Base-by-base conservation (phyloP, 2,888 invertebrate species). In the Imbricaverruca yamaguchii region DNA sequence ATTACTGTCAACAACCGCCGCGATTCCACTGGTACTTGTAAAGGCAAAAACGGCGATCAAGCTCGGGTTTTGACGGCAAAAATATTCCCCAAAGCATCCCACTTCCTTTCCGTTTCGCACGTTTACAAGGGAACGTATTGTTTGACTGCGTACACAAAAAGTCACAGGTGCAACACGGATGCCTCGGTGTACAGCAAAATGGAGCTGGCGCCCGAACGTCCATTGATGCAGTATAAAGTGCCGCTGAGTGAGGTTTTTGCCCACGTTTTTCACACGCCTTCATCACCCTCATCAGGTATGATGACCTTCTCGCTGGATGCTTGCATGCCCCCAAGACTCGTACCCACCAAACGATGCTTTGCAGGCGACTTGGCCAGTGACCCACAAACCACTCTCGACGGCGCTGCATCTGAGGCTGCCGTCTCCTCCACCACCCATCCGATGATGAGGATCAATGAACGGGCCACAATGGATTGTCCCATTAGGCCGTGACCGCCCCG, bases 381-480 rank as follows among this genome's bases (percentile, higher is more conserved):
- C 39, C 39, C 39, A 39, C 39, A 39, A 39, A 39, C 39, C 39
- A 39, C 39, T 39, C 39, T 39, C 39, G 39, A 39, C 39, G 39
- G 39, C 39, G 39, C 39, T 39, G 39, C 39, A 39, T 39, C 39
- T 39, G 39, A 39, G 39, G 39, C 39, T 39, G 39, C 39, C 39
- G 39, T 39, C 39, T 39, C 39, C 39, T 39, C 39, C 39, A 39
- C 39, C 39, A 39, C 74, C 21, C 53, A 9, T 55, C 53, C 18
- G 21, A 74, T 74, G 74, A 74, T 55, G 55, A 74, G 55, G 74
- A 74, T 74, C 74, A 74, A 74, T 74, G 74, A 53, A 53, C 21
- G 13, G 53, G 9, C 53, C 18, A 74, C 74, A 74, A 74, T 74
- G 74, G 55, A 74, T 74, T 21, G 9, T 18, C 53, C 23, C 69